phyloP scores from a whole-genome alignment of 2,113 vertebrate genomes.

The Varanus komodoensis region DNA sequence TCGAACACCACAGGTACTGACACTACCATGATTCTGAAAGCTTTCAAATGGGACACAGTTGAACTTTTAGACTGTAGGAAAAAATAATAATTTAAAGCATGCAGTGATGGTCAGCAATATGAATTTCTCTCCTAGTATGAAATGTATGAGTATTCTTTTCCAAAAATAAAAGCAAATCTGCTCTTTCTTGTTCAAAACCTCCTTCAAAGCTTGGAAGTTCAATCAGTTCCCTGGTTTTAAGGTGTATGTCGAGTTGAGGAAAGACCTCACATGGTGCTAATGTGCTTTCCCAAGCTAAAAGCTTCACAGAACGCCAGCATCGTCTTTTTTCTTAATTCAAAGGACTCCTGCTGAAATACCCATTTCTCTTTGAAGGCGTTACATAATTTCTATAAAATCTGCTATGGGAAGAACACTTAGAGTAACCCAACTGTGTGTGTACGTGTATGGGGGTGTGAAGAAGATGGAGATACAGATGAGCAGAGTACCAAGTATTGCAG shows the following conservation, averaged over 20 bases:
- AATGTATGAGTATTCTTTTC: not conserved
- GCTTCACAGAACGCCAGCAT: slow-evolving; percentile 16
- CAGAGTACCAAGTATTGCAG: not conserved
- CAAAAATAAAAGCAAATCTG: not conserved
- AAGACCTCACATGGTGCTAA: not conserved
- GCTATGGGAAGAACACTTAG: slow-evolving; percentile 24
- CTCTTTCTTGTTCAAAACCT: slow-evolving; percentile 13
- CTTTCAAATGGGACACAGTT: not conserved
- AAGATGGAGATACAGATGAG: not conserved
- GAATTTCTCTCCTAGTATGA: slow-evolving; percentile 27
- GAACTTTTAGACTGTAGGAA: not conserved
- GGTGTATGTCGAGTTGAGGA: slow-evolving; percentile 38
- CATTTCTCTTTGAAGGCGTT: slow-evolving; percentile 2
- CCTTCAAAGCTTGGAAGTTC: slow-evolving; percentile 41
- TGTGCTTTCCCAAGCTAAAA: not conserved
- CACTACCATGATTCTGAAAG: not conserved
- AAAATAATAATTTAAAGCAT: not conserved
- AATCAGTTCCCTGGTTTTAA: slow-evolving; percentile 39
- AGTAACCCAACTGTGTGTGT: not conserved
- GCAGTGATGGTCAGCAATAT: not conserved
- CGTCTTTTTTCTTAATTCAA: not conserved
- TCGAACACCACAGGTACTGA: not conserved
- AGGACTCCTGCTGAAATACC: slow-evolving; percentile 33
- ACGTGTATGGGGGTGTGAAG: not conserved
- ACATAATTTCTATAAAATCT: slow-evolving; percentile 10